These are phyloP conservation scores for Cosmorhoe ocellata DNA, from an alignment of 2,888 invertebrate species.

Conservation along the genomic window DNA sequence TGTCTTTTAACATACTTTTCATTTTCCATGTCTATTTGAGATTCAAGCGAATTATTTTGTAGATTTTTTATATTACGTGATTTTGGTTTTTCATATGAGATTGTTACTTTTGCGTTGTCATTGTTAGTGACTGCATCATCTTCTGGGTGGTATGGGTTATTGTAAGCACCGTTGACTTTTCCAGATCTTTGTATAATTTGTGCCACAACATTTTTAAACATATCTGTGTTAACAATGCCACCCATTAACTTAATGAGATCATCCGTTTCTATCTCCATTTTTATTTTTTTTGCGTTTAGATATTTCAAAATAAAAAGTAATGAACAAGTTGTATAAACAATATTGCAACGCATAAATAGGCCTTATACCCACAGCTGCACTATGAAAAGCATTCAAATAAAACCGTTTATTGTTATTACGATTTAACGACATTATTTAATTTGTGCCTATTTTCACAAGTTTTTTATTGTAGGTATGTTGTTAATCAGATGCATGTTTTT, in stretches of 20 bases:
- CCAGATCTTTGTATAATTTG: constrained; percentile 33
- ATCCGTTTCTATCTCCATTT: constrained; percentile 46
- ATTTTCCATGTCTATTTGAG: constrained; percentile 43
- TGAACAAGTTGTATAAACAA: too few species aligned
- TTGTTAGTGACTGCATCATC: constrained; percentile 36
- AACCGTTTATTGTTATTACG: too few species aligned
- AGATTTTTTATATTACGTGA: not conserved
- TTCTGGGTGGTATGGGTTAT: constrained; percentile 59
- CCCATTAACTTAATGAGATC: constrained; percentile 41
- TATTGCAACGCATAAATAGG: not conserved
- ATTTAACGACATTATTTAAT: too few species aligned
- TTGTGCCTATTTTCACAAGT: too few species aligned
- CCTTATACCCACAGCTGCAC: too few species aligned
- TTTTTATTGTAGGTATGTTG: too few species aligned
- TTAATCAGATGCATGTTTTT: too few species aligned
- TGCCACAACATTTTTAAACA: constrained; percentile 34
- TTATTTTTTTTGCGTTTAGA: constrained; percentile 37
- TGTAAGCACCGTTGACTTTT: constrained; percentile 26
- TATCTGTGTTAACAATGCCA: constrained; percentile 29
- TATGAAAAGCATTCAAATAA: too few species aligned
- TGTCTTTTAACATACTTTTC: constrained; percentile 36
- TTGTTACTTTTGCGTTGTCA: not conserved
- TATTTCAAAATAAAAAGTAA: constrained; percentile 6
- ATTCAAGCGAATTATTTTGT: not conserved
- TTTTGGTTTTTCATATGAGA: not conserved